A percentile compares a stretch with the other conserved stretches of the same genome.
These are phyloP conservation scores for Athalia circularis DNA, from an alignment of 2,888 invertebrate genomes.

Conservation along the genomic window DNA sequence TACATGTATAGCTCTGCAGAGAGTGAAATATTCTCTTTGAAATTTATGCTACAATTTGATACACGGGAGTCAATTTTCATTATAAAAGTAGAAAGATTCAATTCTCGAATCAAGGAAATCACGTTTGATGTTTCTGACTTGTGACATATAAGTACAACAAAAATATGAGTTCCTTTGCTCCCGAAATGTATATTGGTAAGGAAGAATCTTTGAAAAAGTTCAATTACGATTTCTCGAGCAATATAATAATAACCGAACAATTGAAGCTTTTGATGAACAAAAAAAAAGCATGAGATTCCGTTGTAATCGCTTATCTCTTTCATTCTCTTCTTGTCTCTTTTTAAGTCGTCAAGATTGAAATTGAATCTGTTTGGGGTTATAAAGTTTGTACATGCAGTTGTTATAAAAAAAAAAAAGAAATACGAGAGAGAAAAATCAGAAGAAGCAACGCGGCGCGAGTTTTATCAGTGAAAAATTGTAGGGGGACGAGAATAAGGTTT, in stretches of 20 bases:
- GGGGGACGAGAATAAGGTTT: neutral
- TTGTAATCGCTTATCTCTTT: neutral
- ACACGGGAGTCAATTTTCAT: too few species aligned
- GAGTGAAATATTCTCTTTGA: neutral
- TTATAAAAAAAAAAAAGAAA: neutral
- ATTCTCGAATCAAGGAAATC: too few species aligned
- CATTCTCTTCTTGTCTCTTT: neutral
- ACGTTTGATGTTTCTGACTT: too few species aligned
- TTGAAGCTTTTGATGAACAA: neutral
- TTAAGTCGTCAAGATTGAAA: neutral
- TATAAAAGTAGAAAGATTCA: too few species aligned
- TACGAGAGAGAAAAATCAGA: neutral
- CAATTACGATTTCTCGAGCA: neutral
- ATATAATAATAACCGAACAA: neutral
- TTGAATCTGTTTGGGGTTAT: neutral
- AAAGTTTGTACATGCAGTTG: neutral
- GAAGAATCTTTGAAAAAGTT: too few species aligned
- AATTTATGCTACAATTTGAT: neutral
- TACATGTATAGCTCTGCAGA: too few species aligned
- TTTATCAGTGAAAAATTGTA: neutral
- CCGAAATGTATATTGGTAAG: too few species aligned
- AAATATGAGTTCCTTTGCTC: too few species aligned
- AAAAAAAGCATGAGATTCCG: neutral
- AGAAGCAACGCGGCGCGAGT: neutral
- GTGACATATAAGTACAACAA: too few species aligned